Conservation (phyloP, 2,797 vertebrate species). For the Ibycter americanus region DNA sequence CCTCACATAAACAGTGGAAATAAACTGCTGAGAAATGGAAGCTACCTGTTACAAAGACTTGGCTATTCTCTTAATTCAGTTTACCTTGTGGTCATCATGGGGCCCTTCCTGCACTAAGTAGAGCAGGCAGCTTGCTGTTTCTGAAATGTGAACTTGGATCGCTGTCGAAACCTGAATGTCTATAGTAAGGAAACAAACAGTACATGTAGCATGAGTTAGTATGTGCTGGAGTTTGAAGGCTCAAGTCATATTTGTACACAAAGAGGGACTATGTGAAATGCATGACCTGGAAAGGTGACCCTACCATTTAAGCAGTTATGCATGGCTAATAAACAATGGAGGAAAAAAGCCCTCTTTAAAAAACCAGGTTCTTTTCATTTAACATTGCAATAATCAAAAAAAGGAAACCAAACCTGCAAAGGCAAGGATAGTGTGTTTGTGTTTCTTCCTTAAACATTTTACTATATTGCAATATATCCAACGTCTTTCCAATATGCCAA, state of each 20-base stretch:
- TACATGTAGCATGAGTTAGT: not conserved
- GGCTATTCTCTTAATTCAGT: not conserved
- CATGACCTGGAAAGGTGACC: not conserved
- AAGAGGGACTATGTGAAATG: not conserved
- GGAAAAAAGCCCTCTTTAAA: not conserved
- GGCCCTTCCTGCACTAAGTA: not conserved
- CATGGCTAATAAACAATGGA: not conserved
- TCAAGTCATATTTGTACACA: not conserved
- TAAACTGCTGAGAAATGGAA: not conserved
- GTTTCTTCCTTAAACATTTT: not conserved
- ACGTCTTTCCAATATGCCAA: not conserved
- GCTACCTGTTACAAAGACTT: not conserved
- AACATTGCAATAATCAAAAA: not conserved
- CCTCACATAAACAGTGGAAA: not conserved
- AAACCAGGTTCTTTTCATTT: not conserved
- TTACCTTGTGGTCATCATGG: not conserved
- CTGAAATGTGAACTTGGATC: not conserved
- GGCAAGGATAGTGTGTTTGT: not conserved
- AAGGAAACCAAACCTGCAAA: not conserved
- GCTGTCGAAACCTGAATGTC: not conserved
- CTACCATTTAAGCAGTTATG: not conserved
- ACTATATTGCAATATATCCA: not conserved
- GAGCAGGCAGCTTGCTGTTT: not conserved
- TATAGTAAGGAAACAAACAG: not conserved
- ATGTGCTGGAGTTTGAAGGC: not conserved